A percentile compares a stretch with the other conserved stretches of the same genome.
Conservation (phyloP, 2,113 vertebrate species). For the Tylochromis polylepis region DNA sequence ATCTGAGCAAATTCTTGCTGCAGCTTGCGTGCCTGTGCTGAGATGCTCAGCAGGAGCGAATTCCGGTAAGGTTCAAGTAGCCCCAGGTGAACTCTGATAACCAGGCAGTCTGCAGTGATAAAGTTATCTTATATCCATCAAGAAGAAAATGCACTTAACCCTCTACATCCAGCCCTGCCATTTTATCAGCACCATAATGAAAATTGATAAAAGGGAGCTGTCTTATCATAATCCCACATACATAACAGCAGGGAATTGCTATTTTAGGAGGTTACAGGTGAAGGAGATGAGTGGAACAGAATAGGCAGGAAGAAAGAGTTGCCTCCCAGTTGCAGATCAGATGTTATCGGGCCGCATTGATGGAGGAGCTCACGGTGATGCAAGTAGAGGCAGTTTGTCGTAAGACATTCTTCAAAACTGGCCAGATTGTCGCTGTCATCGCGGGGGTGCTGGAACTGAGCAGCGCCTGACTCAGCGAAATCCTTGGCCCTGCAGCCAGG, state of each 20-base stretch:
- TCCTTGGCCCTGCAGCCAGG: slow-evolving; percentile 23
- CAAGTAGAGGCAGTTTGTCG: background rate
- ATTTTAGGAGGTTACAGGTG: slow-evolving; percentile 29
- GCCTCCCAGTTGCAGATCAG: slow-evolving; percentile 40
- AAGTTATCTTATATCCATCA: slow-evolving; percentile 62
- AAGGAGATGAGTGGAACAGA: background rate
- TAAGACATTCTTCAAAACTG: slow-evolving; percentile 41
- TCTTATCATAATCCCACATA: slow-evolving; percentile 66
- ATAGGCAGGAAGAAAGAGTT: slow-evolving; percentile 17
- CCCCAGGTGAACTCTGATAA: slow-evolving; percentile 62
- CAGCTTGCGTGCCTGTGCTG: background rate
- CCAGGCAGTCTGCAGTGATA: slow-evolving; percentile 52
- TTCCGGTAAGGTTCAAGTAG: slow-evolving; percentile 45
- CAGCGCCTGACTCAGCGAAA: slow-evolving; percentile 54
- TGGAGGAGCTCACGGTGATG: slow-evolving; percentile 11
- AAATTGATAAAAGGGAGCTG: slow-evolving; percentile 60
- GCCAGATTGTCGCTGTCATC: slow-evolving; percentile 47
- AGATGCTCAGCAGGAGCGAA: slow-evolving; percentile 9
- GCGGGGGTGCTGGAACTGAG: background rate
- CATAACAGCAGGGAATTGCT: slow-evolving; percentile 48
- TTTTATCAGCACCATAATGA: slow-evolving; percentile 59
- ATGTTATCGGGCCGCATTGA: slow-evolving; percentile 43
- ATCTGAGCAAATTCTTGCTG: slow-evolving; percentile 23
- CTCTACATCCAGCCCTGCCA: slow-evolving; percentile 39
- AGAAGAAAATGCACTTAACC: slow-evolving; percentile 65